phyloP scores from a whole-genome alignment of 2,888 invertebrate genomes.

The Apotomis capreana region DNA sequence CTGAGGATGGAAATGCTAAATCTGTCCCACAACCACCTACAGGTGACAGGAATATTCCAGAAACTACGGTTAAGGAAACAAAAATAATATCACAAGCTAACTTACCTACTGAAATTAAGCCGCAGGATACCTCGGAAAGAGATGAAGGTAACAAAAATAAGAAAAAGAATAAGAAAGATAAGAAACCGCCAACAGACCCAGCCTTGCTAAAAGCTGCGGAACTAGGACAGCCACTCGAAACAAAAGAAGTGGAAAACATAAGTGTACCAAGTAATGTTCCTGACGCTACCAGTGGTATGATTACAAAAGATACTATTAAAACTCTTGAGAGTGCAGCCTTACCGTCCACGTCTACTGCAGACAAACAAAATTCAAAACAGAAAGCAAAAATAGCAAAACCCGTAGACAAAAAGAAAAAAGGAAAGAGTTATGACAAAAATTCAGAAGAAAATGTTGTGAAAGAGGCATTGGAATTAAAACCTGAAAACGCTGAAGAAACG shows the following conservation, averaged over 20 bases:
- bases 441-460: conserved; percentile 39
- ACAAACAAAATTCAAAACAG: conserved; percentile 53
- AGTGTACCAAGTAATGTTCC: not conserved
- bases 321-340: conserved; percentile 14
- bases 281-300: not conserved
- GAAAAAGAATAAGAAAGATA: conserved; percentile 56
- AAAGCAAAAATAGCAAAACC: conserved; percentile 72
- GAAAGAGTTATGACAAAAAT: conserved; percentile 45
- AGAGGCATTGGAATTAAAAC: conserved; percentile 9
- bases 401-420: conserved; percentile 68
- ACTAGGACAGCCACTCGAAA: conserved; percentile 4
- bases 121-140: conserved; percentile 31
- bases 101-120: conserved; percentile 20
- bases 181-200: conserved; percentile 48
- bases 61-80: conserved; percentile 8
- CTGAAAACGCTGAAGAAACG: not conserved
- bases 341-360: conserved; percentile 34
- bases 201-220: conserved; percentile 40
- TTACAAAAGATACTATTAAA: conserved; percentile 19
- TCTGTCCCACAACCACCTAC: conserved; percentile 27
- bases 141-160: conserved; percentile 43
- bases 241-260: conserved; percentile 13
- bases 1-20: conserved; percentile 48
- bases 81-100: conserved; percentile 28
- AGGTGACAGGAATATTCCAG: conserved; percentile 29